These are phyloP conservation scores for Lissocephala sabroskyi DNA, from an alignment of 2,888 invertebrate genomes.

Conservation along the genomic window DNA sequence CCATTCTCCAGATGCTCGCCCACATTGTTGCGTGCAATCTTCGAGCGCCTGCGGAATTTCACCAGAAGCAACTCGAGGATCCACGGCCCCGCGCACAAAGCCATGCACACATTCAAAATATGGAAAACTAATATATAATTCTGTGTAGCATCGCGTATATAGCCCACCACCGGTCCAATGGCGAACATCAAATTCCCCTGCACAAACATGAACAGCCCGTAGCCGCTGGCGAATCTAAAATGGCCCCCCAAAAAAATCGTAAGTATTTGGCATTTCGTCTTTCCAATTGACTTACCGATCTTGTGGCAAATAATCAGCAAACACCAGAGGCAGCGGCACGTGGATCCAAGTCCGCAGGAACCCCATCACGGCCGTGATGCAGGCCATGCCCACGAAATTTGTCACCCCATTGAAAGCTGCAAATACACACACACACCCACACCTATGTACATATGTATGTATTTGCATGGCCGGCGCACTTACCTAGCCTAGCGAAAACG, in stretches of 20 bases:
- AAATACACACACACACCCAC: slow-evolving; percentile 20
- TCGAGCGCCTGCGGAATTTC: slow-evolving; percentile 54
- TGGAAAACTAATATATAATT: slow-evolving; percentile 80
- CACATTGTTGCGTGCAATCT: slow-evolving; percentile 41
- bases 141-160: slow-evolving; percentile 76
- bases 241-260: not conserved
- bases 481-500: slow-evolving; percentile 80
- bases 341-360: slow-evolving; percentile 81
- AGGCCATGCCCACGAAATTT: slow-evolving; percentile 75
- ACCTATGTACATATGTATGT: too few species aligned
- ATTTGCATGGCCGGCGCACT: slow-evolving; percentile 49
- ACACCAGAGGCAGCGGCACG: slow-evolving; percentile 80
- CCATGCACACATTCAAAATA: slow-evolving; percentile 78
- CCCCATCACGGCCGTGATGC: slow-evolving; percentile 78
- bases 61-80: slow-evolving; percentile 74
- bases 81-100: slow-evolving; percentile 81
- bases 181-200: slow-evolving; percentile 79
- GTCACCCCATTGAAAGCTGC: slow-evolving; percentile 74
- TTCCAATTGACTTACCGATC: slow-evolving; percentile 70
- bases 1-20: not conserved
- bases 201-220: slow-evolving; percentile 82
- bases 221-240: slow-evolving; percentile 79
- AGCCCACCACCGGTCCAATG: slow-evolving; percentile 81
- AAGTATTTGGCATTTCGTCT: not conserved
- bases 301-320: slow-evolving; percentile 79